These are phyloP conservation scores for Heliothis virescens DNA, from an alignment of 1,140 invertebrate species.

Conservation along the genomic window DNA sequence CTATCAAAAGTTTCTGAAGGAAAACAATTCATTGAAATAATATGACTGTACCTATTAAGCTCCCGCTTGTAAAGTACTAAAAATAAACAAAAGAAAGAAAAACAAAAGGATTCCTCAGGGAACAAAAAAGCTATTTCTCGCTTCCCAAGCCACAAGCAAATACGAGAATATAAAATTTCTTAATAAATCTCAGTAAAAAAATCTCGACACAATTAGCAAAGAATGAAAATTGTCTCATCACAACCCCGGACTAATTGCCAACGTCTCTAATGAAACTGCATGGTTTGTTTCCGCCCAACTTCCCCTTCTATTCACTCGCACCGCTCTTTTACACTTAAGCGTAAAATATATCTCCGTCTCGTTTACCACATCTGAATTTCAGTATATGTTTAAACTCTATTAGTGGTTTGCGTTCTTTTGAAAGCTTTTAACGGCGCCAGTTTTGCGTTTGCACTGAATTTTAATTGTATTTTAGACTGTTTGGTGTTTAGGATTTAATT, in stretches of 20 bases:
- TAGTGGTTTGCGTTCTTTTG: not conserved
- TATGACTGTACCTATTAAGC: too few species aligned
- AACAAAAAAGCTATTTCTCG: not conserved
- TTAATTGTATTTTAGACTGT: not conserved
- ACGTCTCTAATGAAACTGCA: constrained; percentile 61
- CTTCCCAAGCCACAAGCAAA: constrained; percentile 2
- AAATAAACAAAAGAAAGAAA: not conserved
- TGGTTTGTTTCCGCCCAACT: constrained; percentile 60
- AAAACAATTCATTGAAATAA: too few species aligned
- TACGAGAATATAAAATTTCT: constrained; percentile 20
- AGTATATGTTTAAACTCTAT: constrained; percentile 2
- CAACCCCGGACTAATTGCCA: constrained; percentile 54
- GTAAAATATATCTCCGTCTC: constrained; percentile 43
- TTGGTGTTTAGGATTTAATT: too few species aligned
- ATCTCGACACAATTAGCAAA: constrained; percentile 41
- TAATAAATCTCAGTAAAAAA: constrained; percentile 43
- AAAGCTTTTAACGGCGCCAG: not conserved
- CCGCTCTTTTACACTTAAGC: constrained; percentile 53
- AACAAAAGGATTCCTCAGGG: not conserved
- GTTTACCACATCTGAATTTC: constrained; percentile 51
- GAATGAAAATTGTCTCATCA: constrained; percentile 48
- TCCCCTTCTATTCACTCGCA: constrained; percentile 55
- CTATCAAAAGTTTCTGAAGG: too few species aligned
- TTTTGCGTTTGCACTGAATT: not conserved
- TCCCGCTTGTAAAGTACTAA: too few species aligned